Percentiles rank a stretch among this genome's conserved stretches.
Conservation (phyloP, 2,113 vertebrate genomes). For the Dipodomys spectabilis region DNA sequence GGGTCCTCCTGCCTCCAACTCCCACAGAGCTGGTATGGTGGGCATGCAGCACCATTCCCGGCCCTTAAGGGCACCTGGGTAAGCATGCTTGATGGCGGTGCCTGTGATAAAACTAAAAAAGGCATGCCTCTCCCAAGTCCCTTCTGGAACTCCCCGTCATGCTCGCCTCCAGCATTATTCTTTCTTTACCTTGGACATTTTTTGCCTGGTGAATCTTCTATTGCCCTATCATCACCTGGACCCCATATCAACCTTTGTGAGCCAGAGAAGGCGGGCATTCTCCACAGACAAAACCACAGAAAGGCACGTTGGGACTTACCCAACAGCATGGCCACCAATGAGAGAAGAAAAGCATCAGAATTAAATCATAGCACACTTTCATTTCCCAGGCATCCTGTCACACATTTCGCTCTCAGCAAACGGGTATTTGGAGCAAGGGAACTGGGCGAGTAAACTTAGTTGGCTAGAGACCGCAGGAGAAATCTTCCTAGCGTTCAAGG, state of each 20-base stretch:
- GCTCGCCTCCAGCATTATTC: not conserved
- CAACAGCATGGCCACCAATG: not conserved
- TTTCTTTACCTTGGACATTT: not conserved
- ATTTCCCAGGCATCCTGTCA: not conserved
- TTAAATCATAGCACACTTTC: not conserved
- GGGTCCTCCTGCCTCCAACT: too few species aligned
- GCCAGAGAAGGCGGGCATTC: fast-evolving
- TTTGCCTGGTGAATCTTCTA: not conserved
- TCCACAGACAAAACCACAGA: not conserved
- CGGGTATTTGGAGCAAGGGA: not conserved
- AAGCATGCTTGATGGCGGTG: not conserved
- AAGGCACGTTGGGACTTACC: not conserved
- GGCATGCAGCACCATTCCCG: too few species aligned
- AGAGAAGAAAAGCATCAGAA: not conserved
- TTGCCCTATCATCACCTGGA: not conserved
- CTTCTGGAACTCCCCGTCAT: not conserved
- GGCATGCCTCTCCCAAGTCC: not conserved
- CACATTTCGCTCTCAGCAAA: not conserved
- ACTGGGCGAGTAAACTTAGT: fast-evolving
- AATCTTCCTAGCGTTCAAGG: not conserved
- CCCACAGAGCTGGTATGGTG: too few species aligned
- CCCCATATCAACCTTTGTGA: not conserved
- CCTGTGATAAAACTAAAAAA: not conserved
- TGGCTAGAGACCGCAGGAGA: not conserved
- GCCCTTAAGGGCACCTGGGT: not conserved